Percentiles rank a stretch among this genome's conserved stretches.
Conservation (phyloP, 2,113 vertebrate genomes). For the Steatornis caripensis region DNA sequence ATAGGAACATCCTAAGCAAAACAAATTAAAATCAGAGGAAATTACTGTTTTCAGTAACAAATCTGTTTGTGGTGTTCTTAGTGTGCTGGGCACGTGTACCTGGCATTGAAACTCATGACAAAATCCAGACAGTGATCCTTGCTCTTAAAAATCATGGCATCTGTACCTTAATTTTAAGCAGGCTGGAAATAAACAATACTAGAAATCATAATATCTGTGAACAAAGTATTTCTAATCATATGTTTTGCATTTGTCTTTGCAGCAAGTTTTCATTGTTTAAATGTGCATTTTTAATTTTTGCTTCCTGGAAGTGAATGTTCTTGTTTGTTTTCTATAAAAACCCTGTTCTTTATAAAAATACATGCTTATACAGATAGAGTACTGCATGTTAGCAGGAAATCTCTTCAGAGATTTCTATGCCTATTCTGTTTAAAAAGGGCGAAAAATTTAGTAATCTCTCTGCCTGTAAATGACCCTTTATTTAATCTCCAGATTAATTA, state of each 20-base stretch:
- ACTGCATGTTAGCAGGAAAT: neutral
- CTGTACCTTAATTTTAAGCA: neutral
- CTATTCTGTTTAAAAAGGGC: neutral
- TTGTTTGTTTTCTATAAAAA: neutral
- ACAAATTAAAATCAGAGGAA: neutral
- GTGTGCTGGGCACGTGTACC: neutral
- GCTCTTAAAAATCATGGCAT: neutral
- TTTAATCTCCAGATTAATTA: neutral
- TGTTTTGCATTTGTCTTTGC: neutral
- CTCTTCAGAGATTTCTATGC: neutral
- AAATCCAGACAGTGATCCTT: neutral
- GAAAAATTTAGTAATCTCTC: neutral
- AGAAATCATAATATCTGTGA: neutral
- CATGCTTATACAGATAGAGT: neutral
- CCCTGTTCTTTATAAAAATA: too few species aligned
- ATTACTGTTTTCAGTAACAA: neutral
- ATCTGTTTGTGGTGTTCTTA: neutral
- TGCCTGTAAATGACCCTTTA: neutral
- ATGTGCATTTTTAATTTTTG: neutral
- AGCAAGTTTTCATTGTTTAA: neutral
- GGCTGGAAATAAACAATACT: neutral
- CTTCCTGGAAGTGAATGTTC: neutral
- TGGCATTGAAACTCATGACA: neutral
- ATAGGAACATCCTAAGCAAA: neutral
- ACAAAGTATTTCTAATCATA: accelerated